These are phyloP conservation scores for Strongylocentrotus purpuratus DNA, from an alignment of 35 echinoderm and acorn worm species.

Conservation along the genomic window DNA sequence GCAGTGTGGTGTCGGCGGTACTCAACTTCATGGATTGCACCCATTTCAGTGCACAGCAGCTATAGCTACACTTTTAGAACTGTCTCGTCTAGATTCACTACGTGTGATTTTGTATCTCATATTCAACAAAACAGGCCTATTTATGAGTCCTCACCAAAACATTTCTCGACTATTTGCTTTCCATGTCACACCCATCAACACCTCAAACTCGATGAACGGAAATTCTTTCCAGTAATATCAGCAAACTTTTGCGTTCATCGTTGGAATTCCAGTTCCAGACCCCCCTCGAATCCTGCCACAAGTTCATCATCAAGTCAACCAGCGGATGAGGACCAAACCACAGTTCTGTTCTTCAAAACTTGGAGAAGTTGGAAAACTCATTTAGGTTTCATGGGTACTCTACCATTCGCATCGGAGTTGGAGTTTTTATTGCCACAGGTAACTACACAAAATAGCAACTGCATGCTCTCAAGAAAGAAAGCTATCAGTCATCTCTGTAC, in stretches of 20 bases:
- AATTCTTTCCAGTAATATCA: neutral
- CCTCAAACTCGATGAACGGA: too few relatives aligned
- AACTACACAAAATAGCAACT: neutral
- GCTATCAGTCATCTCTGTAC: too few relatives aligned
- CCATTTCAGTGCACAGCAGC: neutral
- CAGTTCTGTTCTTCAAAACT: neutral
- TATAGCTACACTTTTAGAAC: too few relatives aligned
- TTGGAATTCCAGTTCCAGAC: neutral
- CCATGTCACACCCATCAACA: neutral
- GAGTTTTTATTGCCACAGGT: conserved; percentile 55
- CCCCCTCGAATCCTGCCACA: neutral
- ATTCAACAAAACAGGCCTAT: neutral
- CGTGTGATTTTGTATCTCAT: neutral
- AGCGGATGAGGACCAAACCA: neutral
- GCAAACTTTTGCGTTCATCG: neutral
- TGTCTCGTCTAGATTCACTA: neutral
- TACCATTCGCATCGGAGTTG: conserved; percentile 73
- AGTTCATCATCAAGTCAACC: neutral
- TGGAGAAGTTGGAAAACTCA: conserved; percentile 62
- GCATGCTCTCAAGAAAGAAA: neutral
- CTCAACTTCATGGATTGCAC: neutral
- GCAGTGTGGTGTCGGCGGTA: neutral
- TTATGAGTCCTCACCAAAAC: neutral
- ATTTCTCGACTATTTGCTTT: neutral
- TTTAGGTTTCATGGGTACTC: conserved; percentile 89